Conservation (phyloP, 2,797 vertebrate species). For the Limnodromus scolopaceus region DNA sequence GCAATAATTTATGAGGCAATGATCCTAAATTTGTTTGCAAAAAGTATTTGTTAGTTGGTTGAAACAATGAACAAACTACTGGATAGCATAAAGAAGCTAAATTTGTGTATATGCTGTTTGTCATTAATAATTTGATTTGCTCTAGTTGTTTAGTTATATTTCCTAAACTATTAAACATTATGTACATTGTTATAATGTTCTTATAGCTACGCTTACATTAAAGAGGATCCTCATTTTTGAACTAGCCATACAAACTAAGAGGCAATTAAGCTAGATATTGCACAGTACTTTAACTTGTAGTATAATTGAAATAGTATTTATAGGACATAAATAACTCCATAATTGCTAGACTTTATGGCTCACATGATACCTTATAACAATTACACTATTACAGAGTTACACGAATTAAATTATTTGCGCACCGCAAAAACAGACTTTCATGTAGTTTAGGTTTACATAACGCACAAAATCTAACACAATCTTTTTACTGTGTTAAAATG, state of each 20-base stretch:
- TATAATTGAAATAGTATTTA: constrained; percentile 57
- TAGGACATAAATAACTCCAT: constrained; percentile 49
- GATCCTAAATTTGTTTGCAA: neutral
- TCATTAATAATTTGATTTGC: neutral
- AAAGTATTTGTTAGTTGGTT: neutral
- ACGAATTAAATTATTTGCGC: constrained; percentile 49
- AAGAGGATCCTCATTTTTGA: constrained; percentile 35
- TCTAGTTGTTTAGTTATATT: neutral
- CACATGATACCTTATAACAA: constrained; percentile 26
- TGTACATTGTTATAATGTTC: neutral
- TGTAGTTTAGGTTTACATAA: neutral
- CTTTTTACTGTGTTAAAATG: neutral
- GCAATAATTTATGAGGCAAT: neutral
- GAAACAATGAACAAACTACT: neutral
- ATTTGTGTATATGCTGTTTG: neutral
- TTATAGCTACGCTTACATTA: constrained; percentile 15
- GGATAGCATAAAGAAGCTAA: neutral
- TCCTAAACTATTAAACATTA: neutral
- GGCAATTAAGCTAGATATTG: constrained; percentile 50
- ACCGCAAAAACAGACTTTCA: neutral
- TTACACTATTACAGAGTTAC: constrained; percentile 54
- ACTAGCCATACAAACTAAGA: constrained; percentile 36
- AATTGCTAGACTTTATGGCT: constrained; percentile 55
- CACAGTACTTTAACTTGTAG: constrained; percentile 18
- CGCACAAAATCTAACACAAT: neutral